Conservation (phyloP, 2,113 vertebrate genomes). For the Archilochus colubris region DNA sequence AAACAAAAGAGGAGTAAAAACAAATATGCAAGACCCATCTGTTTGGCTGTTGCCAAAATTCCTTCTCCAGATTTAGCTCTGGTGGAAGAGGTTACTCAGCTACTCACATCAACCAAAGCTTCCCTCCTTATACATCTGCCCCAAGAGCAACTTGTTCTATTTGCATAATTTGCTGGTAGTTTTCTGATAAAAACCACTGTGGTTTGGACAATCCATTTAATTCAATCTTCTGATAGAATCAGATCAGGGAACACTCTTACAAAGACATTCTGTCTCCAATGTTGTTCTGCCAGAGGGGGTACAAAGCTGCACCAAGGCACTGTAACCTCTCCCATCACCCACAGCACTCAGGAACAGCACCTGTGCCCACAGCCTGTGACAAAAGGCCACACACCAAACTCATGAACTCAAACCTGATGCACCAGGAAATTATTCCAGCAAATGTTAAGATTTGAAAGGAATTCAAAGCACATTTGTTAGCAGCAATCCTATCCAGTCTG, state of each 20-base stretch:
- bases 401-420: not conserved
- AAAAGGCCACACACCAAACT: not conserved
- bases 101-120: not conserved
- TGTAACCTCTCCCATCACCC: not conserved
- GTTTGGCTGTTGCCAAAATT: not conserved
- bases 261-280: not conserved
- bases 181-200: not conserved
- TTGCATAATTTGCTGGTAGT: not conserved
- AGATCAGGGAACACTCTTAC: not conserved
- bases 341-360: fast-evolving
- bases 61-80: not conserved
- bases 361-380: not conserved
- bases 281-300: not conserved
- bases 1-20: not conserved
- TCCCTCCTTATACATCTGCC: not conserved
- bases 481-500: not conserved
- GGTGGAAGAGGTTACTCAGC: not conserved
- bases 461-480: not conserved
- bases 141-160: not conserved
- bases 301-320: not conserved
- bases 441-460: not conserved
- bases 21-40: fast-evolving
- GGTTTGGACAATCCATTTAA: not conserved
- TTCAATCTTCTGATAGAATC: not conserved
- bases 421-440: not conserved